Conservation (phyloP, 2,888 invertebrate species). For the Dryococelus australis region DNA sequence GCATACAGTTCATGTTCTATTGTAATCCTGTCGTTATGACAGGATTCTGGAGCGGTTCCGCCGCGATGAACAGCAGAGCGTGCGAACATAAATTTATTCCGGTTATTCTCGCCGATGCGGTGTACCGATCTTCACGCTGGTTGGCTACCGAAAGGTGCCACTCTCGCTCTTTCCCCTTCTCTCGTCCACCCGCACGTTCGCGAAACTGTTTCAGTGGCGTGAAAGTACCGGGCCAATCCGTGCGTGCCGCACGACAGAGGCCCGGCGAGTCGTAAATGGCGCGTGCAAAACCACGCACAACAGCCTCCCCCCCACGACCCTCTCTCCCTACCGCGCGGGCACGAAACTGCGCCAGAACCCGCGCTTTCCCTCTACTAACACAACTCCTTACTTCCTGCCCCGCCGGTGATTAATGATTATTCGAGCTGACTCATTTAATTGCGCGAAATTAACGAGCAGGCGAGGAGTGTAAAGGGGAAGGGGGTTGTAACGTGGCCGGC, state of each 20-base stretch:
- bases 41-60: too few species aligned
- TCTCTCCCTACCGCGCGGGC: not conserved
- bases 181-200: too few species aligned
- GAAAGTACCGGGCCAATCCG: not conserved
- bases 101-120: too few species aligned
- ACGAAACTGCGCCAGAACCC: not conserved
- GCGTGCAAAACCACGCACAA: slow-evolving; percentile 3
- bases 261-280: not conserved
- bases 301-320: not conserved
- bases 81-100: too few species aligned
- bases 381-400: slow-evolving; percentile 3
- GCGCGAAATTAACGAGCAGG: slow-evolving; percentile 25
- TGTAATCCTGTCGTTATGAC: too few species aligned
- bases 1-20: too few species aligned
- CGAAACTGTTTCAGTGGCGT: not conserved
- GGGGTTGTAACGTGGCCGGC: not conserved
- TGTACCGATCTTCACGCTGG: too few species aligned
- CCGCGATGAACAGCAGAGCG: too few species aligned
- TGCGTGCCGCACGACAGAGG: not conserved
- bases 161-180: too few species aligned
- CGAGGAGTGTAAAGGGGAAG: not conserved
- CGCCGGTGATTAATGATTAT: slow-evolving; percentile 24
- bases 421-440: slow-evolving; percentile 30
- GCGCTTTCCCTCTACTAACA: slow-evolving; percentile 17
- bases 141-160: too few species aligned